Conservation (phyloP, 2,888 invertebrate genomes). For the Deroplatys truncata region DNA sequence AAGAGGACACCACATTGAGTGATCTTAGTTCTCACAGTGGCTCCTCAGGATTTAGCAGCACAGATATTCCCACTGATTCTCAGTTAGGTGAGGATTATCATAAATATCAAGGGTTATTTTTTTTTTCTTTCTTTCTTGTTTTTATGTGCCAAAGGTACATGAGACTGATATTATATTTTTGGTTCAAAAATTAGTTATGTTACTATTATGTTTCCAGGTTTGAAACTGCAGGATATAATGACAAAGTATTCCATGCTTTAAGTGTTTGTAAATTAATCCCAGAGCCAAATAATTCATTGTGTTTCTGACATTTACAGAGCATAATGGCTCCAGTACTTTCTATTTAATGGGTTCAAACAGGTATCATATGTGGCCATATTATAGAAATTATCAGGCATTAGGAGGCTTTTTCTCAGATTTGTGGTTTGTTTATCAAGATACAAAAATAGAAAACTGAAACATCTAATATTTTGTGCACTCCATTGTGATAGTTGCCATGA, state of each 20-base stretch:
- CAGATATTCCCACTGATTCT: slow-evolving; percentile 59
- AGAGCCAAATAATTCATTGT: not conserved
- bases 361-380: too few relatives aligned
- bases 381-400: too few relatives aligned
- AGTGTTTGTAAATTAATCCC: not conserved
- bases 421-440: too few relatives aligned
- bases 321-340: too few relatives aligned
- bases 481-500: too few relatives aligned
- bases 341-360: too few relatives aligned
- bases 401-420: too few relatives aligned
- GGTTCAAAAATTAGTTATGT: not conserved
- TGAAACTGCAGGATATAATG: not conserved
- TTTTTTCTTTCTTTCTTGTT: not conserved
- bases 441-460: too few relatives aligned
- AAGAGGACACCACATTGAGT: slow-evolving; percentile 60
- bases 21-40: slow-evolving; percentile 61
- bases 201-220: not conserved
- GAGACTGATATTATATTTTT: not conserved
- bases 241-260: not conserved
- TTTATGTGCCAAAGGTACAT: not conserved
- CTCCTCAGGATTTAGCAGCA: slow-evolving; percentile 62
- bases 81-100: slow-evolving; percentile 10
- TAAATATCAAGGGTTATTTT: not conserved
- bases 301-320: too few relatives aligned
- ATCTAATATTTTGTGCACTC: too few relatives aligned